A percentile compares a stretch with the other conserved stretches of the same genome.
Conservation (phyloP, 2,113 vertebrate genomes). For the Perca fluviatilis region DNA sequence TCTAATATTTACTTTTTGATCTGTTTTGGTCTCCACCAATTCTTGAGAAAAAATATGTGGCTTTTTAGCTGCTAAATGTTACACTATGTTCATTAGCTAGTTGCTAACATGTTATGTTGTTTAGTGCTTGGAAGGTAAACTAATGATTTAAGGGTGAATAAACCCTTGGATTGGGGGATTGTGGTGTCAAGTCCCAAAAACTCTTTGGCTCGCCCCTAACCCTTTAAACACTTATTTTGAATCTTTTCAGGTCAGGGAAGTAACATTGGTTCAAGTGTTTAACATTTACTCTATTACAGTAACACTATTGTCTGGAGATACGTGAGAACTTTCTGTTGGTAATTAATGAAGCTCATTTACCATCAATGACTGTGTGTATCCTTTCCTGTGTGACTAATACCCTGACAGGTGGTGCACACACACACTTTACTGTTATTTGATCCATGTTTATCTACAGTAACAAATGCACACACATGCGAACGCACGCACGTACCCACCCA, state of each 20-base stretch:
- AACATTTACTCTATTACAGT: conserved; percentile 1
- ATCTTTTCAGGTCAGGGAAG: neutral
- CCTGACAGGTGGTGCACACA: conserved; percentile 63
- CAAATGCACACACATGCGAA: neutral
- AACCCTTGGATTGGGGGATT: too few relatives aligned
- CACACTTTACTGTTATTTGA: conserved; percentile 54
- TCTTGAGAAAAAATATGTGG: neutral
- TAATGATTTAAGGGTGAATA: neutral
- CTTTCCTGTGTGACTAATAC: conserved; percentile 54
- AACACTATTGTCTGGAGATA: conserved; percentile 14
- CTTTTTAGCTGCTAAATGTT: neutral
- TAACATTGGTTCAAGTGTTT: neutral
- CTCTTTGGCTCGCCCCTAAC: too few relatives aligned
- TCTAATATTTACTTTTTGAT: neutral
- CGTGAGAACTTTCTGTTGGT: conserved; percentile 41
- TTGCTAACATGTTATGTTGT: neutral
- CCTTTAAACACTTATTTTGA: neutral
- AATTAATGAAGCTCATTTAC: conserved; percentile 57
- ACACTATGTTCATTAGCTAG: neutral
- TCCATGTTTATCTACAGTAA: conserved; percentile 20
- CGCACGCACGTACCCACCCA: neutral
- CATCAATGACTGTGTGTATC: conserved; percentile 13
- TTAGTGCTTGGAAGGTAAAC: neutral
- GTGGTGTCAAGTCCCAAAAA: neutral
- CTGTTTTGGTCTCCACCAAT: conserved; percentile 1